Percentiles rank a stretch among this genome's conserved stretches.
Evolutionary conservation across 2,888 invertebrate species (phyloP).

Genomic region (Pyralis farinalis): DNA sequence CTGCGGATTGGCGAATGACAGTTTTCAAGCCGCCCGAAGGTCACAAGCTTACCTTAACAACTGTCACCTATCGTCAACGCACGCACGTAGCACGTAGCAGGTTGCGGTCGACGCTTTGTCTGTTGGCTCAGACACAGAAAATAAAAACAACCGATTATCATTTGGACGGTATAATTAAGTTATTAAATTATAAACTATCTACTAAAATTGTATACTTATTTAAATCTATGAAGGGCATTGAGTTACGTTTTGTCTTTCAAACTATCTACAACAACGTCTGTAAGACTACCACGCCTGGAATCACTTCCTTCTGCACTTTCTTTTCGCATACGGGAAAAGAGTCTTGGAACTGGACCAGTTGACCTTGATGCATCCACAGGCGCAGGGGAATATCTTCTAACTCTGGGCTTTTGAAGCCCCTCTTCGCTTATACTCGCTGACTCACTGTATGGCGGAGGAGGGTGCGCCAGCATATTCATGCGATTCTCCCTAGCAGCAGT

Average conservation of each 20-base stretch:
- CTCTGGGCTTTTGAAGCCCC: constrained; percentile 46
- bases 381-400: constrained; percentile 67
- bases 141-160: constrained; percentile 9
- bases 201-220: constrained; percentile 39
- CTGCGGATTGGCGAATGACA: too few relatives aligned
- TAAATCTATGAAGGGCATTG: constrained; percentile 49
- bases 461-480: constrained; percentile 66
- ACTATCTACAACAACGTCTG: constrained; percentile 73
- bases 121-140: too few relatives aligned
- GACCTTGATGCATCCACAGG: constrained; percentile 53
- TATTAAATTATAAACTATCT: constrained; percentile 33
- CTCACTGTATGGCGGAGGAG: constrained; percentile 70
- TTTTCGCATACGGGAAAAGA: constrained; percentile 66
- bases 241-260: constrained; percentile 70
- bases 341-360: constrained; percentile 63
- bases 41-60: too few relatives aligned
- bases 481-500: constrained; percentile 65
- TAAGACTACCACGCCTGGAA: constrained; percentile 67
- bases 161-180: constrained; percentile 46
- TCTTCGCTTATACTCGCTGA: constrained; percentile 47
- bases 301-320: constrained; percentile 56
- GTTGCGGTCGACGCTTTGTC: too few relatives aligned
- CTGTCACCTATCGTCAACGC: too few relatives aligned
- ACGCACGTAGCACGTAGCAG: too few relatives aligned
- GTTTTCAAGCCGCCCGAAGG: too few relatives aligned